A percentile compares a stretch with the other conserved stretches of the same genome.
phyloP scores from a whole-genome alignment of 2,888 invertebrate species.

The Cybosia mesomella region DNA sequence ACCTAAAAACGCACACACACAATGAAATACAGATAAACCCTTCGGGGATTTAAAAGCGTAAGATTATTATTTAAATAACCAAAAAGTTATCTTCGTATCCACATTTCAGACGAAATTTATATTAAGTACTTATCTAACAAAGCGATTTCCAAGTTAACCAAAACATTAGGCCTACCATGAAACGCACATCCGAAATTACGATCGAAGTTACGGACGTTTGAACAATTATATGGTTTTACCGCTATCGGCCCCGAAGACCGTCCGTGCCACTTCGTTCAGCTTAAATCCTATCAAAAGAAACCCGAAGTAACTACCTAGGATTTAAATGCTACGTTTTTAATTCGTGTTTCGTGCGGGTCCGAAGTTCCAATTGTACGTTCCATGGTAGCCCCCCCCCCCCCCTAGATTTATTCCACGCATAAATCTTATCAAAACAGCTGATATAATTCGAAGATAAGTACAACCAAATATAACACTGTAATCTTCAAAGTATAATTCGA shows the following conservation, averaged over 20 bases:
- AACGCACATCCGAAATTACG: not conserved
- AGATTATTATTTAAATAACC: too few species aligned
- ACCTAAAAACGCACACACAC: too few species aligned
- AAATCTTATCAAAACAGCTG: slow-evolving; percentile 10
- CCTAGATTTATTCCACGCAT: slow-evolving; percentile 7
- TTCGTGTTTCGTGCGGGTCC: not conserved
- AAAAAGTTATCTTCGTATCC: too few species aligned
- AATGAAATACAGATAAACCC: too few species aligned
- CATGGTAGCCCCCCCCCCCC: too few species aligned
- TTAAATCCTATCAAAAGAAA: not conserved
- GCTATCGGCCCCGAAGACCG: too few species aligned
- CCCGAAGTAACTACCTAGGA: not conserved
- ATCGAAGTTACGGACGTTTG: too few species aligned
- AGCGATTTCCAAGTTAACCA: not conserved
- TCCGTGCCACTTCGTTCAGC: too few species aligned
- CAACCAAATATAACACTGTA: slow-evolving; percentile 14
- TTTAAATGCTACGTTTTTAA: too few species aligned
- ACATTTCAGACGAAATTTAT: not conserved
- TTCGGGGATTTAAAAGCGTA: too few species aligned
- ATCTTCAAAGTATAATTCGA: slow-evolving; percentile 31
- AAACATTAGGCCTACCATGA: not conserved
- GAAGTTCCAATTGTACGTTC: not conserved
- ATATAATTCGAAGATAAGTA: slow-evolving; percentile 11
- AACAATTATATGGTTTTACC: too few species aligned
- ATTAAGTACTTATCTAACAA: not conserved